Base-by-base conservation (phyloP, 2,113 vertebrate genomes). In the Microcebus lehilahytsara region DNA sequence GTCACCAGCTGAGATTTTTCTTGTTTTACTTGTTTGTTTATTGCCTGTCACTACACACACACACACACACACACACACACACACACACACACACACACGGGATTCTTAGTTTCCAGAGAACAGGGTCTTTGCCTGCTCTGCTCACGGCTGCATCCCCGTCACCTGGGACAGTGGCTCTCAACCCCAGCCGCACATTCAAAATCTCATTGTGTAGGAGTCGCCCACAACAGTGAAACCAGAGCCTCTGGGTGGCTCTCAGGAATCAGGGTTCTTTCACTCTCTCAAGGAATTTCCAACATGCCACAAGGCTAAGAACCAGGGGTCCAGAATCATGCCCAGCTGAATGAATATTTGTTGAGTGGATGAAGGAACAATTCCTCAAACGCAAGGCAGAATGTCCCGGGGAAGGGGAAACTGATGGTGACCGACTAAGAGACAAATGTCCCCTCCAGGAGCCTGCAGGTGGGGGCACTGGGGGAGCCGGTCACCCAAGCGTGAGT, bases 381-480 rank as follows among this genome's bases (percentile, higher is more conserved):
- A 11, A 77, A 85, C 13, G 11, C n/a, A 66, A 71, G 51, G 53
- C 30, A 20, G 37, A 6, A 6, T 51, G 69, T n/a, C 58, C 37
- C 16, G 23, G n/a, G 60, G 2, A 6, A 34, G 12, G 34, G 37
- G 42, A 42, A n/a, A 58, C 16, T 16, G 34, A 12, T 9, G 3
- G 22, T 0, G n/a, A 60, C 40, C 11, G 25, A 34, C 23, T 6
- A 22, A 62, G 32, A 46, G 92, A 72, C 27, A 40, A n/a, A 49
- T 19, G 37, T 81, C 37, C 0, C n/a, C 78, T 80, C 72, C 53
- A 30, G 67, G 78, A 66, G 34, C 58, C 34, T 60, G 51, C 51
- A 25, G 34, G 23, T 3, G 3, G 46, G 49, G 0, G 30, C 20
- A 6, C 22, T 2, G 3, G 14, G 3, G 7, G 78, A 34, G 11